Conservation (phyloP, 2,888 invertebrate genomes). For the Candidula unifasciata region DNA sequence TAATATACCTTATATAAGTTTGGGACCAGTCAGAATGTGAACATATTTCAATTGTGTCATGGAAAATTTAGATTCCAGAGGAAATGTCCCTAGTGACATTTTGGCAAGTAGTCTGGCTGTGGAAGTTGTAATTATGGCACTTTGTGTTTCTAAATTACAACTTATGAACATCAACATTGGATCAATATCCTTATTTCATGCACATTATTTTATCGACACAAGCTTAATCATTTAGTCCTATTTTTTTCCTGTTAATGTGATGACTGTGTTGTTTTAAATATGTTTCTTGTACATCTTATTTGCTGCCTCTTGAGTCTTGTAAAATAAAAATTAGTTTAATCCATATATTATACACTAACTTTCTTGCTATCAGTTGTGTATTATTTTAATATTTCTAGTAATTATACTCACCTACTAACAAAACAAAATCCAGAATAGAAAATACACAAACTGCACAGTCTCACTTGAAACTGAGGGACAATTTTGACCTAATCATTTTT, state of each 20-base stretch:
- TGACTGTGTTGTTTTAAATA: not conserved
- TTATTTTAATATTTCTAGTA: not conserved
- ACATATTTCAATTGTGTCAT: not conserved
- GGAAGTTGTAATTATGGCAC: not conserved
- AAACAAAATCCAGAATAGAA: constrained; percentile 2
- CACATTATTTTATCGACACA: not conserved
- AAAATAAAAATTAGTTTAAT: not conserved
- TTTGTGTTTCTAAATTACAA: not conserved
- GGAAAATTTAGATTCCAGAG: not conserved
- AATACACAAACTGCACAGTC: constrained; percentile 7
- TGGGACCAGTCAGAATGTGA: not conserved
- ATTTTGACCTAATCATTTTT: too few species aligned
- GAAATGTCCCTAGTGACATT: not conserved
- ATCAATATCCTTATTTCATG: not conserved
- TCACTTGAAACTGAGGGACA: not conserved
- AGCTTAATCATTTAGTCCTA: not conserved
- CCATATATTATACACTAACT: constrained; percentile 1
- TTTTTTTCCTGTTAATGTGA: not conserved
- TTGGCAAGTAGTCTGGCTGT: not conserved
- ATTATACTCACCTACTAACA: constrained; percentile 24
- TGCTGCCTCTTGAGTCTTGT: constrained; percentile 19
- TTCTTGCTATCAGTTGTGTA: not conserved
- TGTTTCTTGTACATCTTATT: constrained; percentile 3
- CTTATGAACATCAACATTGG: not conserved
- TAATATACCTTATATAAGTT: not conserved